Evolutionary conservation across 1,140 invertebrate species (phyloP), one percentile per base, ranked within the genome.

Genomic region (Zaprionus lachaisei): DNA sequence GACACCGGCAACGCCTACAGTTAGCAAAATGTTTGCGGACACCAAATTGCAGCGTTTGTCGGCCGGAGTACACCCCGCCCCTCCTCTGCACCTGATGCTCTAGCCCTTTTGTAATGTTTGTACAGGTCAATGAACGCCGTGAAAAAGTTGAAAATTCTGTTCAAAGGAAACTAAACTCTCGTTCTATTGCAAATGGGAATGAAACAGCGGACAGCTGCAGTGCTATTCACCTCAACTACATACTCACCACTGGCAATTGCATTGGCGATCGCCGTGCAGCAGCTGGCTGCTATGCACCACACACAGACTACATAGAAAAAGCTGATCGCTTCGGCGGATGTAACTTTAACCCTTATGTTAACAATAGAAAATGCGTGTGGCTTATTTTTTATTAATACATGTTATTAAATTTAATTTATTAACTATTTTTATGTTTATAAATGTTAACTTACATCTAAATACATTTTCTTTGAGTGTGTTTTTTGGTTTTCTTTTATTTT

Each of bases 391-490:
- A 77, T 69, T 86, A 77, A 74, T 84, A 89, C 84, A 89, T 77
- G 89, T 87, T 87, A 87, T 87, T 87, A 87, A 84, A 79, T 87
- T 87, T 79, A 84, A 81, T 84, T 89, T 80, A 80, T 73, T 80
- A 77, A 73, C 78, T 80, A 80, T 65, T 55, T 66, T 56, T 65
- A 63, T 68, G 26, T 66, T 68, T 84, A 89, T 89, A 81, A 89
- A 89, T 77, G 69, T 84, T 77, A 79, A 60, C 83, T 86, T 87
- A 87, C 12, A 51, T 31, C 81, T 87, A 83, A 72, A 70, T 84
- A 79, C 72, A 81, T 67, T 72, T 68, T 17, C 55, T 51, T 75
- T 28, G 24, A 74, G 72, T 56, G 38, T 72, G 22, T 26, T 44
- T 26, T 65, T 22, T n/a, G 15, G 15, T 49, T 49, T 49, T 20